Evolutionary conservation across 2,113 vertebrate species (phyloP).

Genomic region (Dasyprocta punctata): DNA sequence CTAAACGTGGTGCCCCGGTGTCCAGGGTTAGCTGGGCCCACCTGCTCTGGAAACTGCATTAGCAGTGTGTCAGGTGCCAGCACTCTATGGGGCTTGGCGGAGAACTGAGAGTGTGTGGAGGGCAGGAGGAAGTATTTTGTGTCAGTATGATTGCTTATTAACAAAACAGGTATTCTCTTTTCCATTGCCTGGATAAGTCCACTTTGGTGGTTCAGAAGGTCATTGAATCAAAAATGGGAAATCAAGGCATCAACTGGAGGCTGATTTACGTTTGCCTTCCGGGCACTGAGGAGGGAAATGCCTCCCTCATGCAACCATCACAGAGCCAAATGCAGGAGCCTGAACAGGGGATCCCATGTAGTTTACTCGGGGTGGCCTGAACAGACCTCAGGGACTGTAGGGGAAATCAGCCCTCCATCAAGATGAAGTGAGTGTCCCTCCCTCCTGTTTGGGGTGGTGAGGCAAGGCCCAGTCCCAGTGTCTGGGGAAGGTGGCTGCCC

Average conservation of each 20-base stretch:
- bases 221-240: neutral
- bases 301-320: neutral
- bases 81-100: constrained; percentile 9
- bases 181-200: neutral
- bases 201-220: neutral
- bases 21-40: neutral
- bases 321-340: neutral
- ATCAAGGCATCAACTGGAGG: neutral
- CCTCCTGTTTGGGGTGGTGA: neutral
- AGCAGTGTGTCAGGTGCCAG: constrained; percentile 16
- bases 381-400: neutral
- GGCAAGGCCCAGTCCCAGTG: neutral
- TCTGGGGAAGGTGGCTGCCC: neutral
- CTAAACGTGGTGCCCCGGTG: constrained; percentile 44
- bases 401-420: neutral
- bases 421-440: neutral
- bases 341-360: neutral
- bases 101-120: neutral
- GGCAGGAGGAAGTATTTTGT: neutral
- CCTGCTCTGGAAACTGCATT: constrained; percentile 36
- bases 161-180: neutral
- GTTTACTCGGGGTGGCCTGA: neutral
- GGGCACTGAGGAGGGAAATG: neutral
- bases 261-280: neutral
- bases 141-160: neutral